A percentile compares a stretch with the other conserved stretches of the same genome.
phyloP scores from a whole-genome alignment of 2,888 invertebrate genomes.

The Strigamia transsilvanica region DNA sequence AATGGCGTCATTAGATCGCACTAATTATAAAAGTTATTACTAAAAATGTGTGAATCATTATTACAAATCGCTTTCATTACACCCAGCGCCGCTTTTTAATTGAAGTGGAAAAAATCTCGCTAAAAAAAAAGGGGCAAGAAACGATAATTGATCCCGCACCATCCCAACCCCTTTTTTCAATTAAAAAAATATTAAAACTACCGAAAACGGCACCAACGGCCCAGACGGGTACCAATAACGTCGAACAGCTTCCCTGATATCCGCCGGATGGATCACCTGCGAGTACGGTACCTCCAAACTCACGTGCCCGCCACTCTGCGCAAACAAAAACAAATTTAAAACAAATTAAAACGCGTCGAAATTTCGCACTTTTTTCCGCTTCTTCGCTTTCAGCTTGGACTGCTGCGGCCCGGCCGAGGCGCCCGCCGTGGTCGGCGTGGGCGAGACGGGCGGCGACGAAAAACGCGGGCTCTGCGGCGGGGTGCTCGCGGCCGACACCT shows the following conservation, averaged over 20 bases:
- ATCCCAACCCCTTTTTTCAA: not conserved
- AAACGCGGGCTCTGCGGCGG: conserved; percentile 42
- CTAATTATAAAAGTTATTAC: conserved; percentile 38
- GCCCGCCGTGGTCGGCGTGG: not conserved
- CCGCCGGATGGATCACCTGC: conserved; percentile 69
- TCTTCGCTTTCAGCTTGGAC: conserved; percentile 59
- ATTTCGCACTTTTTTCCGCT: conserved; percentile 59
- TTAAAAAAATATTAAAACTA: conserved; percentile 56
- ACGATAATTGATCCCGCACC: not conserved
- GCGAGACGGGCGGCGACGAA: not conserved
- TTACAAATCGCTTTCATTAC: conserved; percentile 35
- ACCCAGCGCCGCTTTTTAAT: not conserved
- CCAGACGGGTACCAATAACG: conserved; percentile 69
- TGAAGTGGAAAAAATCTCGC: not conserved
- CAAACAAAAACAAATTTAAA: conserved; percentile 55
- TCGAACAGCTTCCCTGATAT: conserved; percentile 83
- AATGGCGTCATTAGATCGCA: conserved; percentile 38
- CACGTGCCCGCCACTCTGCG: conserved; percentile 24
- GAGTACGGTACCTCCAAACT: not conserved
- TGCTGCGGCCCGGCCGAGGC: not conserved
- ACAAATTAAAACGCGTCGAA: conserved; percentile 47
- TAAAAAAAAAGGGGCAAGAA: not conserved
- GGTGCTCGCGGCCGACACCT: not conserved
- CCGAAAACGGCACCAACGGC: conserved; percentile 61
- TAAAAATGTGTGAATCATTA: conserved; percentile 38